Evolutionary conservation across 35 echinoderm and acorn worm species (phyloP).

Genomic region (Acanthaster planci): DNA sequence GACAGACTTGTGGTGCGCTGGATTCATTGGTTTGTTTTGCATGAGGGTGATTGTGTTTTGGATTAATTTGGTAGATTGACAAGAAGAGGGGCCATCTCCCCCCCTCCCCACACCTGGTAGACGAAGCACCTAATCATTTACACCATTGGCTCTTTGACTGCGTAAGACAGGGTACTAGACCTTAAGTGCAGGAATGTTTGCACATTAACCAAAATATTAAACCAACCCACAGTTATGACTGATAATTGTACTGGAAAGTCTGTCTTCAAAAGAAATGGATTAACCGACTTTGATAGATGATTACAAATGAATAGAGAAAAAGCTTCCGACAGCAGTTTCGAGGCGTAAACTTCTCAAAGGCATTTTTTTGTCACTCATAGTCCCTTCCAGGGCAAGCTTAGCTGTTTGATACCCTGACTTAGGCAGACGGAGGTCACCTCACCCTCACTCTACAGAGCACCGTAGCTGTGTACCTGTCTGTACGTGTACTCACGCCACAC

Average conservation of each 20-base stretch:
- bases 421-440: not conserved
- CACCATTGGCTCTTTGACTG: not conserved
- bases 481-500: not conserved
- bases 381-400: too few species aligned
- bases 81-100: not conserved
- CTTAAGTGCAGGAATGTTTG: too few species aligned
- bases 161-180: constrained; percentile 10
- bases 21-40: not conserved
- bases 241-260: not conserved
- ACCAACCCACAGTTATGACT: too few species aligned
- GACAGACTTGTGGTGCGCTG: not conserved
- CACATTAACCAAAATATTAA: not conserved
- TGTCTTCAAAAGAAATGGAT: not conserved
- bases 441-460: not conserved
- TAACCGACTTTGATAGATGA: not conserved
- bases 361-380: too few species aligned
- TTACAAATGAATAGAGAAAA: not conserved
- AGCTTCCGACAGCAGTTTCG: not conserved
- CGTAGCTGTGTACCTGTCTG: not conserved
- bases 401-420: not conserved
- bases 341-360: too few species aligned
- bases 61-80: constrained; percentile 1
- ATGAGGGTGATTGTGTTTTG: not conserved
- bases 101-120: not conserved
- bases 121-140: constrained; percentile 14